A percentile compares a stretch with the other conserved stretches of the same genome.
Conservation (phyloP, 1,140 invertebrate genomes). For the Nasonia vitripennis region DNA sequence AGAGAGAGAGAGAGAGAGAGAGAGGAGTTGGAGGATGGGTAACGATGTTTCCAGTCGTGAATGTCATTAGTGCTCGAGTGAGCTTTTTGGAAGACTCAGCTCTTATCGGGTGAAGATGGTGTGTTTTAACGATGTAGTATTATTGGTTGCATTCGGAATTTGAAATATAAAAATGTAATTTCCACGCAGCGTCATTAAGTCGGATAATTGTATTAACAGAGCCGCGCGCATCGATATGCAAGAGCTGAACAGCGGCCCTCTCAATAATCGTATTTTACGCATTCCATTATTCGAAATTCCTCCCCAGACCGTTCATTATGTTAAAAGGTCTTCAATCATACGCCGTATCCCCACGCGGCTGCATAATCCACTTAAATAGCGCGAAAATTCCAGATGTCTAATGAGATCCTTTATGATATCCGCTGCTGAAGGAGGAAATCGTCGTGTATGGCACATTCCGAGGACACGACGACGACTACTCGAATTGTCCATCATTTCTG, state of each 20-base stretch:
- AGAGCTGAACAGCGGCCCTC: neutral
- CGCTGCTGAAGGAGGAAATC: neutral
- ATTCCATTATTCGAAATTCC: neutral
- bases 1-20: no score
- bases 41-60: neutral
- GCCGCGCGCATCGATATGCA: no score
- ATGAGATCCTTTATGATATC: neutral
- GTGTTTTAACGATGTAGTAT: neutral
- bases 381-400: neutral
- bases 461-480: neutral
- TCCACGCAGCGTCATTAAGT: no score
- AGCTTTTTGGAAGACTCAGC: neutral
- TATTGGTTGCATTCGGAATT: no score
- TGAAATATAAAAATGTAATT: no score
- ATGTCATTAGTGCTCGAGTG: neutral
- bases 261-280: neutral
- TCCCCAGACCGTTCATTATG: neutral
- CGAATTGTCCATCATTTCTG: neutral
- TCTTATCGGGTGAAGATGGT: neutral
- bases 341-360: no score
- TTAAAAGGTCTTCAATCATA: conserved; percentile 1
- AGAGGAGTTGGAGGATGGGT: neutral
- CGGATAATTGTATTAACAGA: no score
- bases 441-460: neutral
- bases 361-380: neutral